Base-by-base conservation (phyloP, 2,888 invertebrate genomes). In the Sabatieria punctata region DNA sequence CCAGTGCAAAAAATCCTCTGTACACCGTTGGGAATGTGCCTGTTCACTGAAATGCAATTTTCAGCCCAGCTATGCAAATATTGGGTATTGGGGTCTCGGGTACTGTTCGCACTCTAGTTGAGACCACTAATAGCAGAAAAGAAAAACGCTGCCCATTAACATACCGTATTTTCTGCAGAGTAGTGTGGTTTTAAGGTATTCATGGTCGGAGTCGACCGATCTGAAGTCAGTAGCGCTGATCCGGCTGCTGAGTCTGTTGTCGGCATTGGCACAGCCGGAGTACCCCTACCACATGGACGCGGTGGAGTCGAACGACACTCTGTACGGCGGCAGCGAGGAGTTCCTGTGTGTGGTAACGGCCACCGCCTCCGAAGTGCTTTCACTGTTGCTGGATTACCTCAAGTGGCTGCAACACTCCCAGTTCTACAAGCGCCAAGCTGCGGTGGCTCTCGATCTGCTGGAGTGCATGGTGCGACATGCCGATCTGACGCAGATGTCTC, bases 271-370 rank as follows among this genome's bases (percentile, higher is more conserved):
- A 15, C 82, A 85, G 64, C 85, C 86, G 53, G 74, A 69, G 44
- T 89, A 85, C 67, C 78, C 80, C 0, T 86, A 91, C 67, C 82
- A 84, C 60, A 76, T 89, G 47, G 80, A 82, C 53, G 79, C 78
- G 76, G 85, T 91, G 51, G 80, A 89, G 60, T 86, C 89, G 2
- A 93, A 93, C 65, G 89, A 93, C 67, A 75, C 79, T 48, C 70
- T 93, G 36, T 93, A 91, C 64, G 89, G 89, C 6, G 78, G 79
- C 13, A 88, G 89, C 69, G 75, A 78, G 15, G 84, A 85, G 67
- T 91, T 85, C 65, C 71, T 88, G 43, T 70, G 72, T 2, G 83
- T 84, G 66, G 73, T 89, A 1, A 78, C 83, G 59, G 77, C 76
- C 60, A 77, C 84, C 63, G 78, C 80, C 52, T 75, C 77, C 0